These are phyloP conservation scores for Sorex maritimensis DNA, from an alignment of 2,797 vertebrate species.

Conservation along the genomic window DNA sequence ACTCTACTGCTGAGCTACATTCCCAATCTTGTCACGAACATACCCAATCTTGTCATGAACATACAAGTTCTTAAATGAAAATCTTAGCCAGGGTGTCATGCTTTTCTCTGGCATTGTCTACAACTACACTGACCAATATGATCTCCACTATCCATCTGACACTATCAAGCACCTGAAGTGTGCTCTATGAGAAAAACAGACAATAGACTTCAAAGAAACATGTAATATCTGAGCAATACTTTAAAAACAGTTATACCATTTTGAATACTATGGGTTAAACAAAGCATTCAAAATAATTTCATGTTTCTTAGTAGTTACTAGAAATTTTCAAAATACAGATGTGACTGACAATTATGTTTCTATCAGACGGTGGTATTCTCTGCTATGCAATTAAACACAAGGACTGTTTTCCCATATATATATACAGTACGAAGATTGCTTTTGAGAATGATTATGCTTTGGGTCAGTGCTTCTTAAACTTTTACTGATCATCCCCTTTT, in stretches of 20 bases:
- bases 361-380: neutral
- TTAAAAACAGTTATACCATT: slow-evolving; percentile 25
- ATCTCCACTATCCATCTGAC: neutral
- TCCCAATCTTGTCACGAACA: neutral
- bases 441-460: neutral
- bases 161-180: neutral
- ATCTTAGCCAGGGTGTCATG: slow-evolving; percentile 4
- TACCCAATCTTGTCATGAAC: neutral
- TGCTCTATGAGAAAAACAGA: neutral
- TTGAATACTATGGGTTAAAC: slow-evolving; percentile 18
- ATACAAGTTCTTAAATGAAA: slow-evolving; percentile 42
- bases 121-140: neutral
- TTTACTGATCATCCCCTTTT: too few relatives aligned
- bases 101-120: slow-evolving; percentile 24
- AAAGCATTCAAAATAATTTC: slow-evolving; percentile 24
- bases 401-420: slow-evolving; percentile 7
- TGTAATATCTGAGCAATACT: slow-evolving; percentile 26
- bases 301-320: slow-evolving; percentile 10
- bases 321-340: slow-evolving; percentile 35
- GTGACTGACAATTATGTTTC: slow-evolving; percentile 4
- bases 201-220: slow-evolving; percentile 19
- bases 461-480: too few relatives aligned
- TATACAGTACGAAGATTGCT: slow-evolving; percentile 4
- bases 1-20: too few relatives aligned
- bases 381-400: slow-evolving; percentile 28